These are phyloP conservation scores for Anolis apletophallus DNA, from an alignment of 2,797 vertebrate genomes.

Conservation along the genomic window DNA sequence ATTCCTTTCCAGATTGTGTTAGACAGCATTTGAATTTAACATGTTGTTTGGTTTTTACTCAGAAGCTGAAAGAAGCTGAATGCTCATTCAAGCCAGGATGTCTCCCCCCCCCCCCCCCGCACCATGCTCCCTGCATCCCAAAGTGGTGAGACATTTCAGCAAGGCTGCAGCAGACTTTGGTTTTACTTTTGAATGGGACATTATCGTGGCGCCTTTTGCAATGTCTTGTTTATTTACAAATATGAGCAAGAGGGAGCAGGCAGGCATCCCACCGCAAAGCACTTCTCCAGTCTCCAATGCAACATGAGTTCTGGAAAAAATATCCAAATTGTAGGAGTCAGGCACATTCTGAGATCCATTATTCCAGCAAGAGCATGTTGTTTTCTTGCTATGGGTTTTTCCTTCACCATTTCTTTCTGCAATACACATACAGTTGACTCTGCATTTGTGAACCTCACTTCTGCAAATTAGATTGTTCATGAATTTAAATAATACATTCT, in stretches of 20 bases:
- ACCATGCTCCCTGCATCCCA: not conserved
- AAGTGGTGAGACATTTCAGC: not conserved
- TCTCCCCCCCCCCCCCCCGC: not conserved
- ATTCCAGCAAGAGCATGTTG: too few species aligned
- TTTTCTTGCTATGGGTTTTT: not conserved
- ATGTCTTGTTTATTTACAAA: not conserved
- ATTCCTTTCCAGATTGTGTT: too few species aligned
- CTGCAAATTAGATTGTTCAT: too few species aligned
- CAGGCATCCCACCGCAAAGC: not conserved
- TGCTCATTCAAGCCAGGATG: not conserved
- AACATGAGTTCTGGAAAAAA: not conserved
- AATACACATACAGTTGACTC: too few species aligned
- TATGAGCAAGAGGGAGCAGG: not conserved
- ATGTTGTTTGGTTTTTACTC: not conserved
- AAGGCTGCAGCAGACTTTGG: not conserved
- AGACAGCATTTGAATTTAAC: too few species aligned
- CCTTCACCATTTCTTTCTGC: not conserved
- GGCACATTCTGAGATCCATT: too few species aligned
- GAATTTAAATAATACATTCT: too few species aligned
- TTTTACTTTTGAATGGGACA: not conserved
- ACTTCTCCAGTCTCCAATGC: not conserved
- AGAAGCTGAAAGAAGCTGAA: not conserved
- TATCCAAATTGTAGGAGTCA: not conserved
- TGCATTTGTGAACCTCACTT: too few species aligned
- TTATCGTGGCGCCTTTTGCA: not conserved